phyloP scores from a whole-genome alignment of 2,888 invertebrate genomes.

The Alcis repandata region DNA sequence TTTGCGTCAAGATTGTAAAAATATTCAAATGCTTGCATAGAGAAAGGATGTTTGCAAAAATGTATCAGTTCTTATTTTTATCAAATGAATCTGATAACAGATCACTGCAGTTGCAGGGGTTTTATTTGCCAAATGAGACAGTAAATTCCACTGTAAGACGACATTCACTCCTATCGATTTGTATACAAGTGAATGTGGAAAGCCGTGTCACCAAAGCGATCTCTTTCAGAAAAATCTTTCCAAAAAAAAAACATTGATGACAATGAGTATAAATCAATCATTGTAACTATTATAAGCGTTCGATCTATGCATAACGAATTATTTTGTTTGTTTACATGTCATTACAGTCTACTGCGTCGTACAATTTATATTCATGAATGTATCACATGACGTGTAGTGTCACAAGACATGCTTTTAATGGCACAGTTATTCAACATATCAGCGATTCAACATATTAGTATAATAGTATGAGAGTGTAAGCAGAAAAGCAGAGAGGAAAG shows the following conservation, averaged over 20 bases:
- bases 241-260: too few relatives aligned
- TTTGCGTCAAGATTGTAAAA: not conserved
- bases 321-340: not conserved
- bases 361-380: not conserved
- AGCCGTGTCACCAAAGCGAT: too few relatives aligned
- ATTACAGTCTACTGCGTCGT: not conserved
- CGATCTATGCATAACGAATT: not conserved
- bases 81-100: constrained; percentile 5
- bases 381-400: not conserved
- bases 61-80: constrained; percentile 2
- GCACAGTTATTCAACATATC: not conserved
- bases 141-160: too few relatives aligned
- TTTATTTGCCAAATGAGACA: too few relatives aligned
- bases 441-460: not conserved
- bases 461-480: not conserved
- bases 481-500: too few relatives aligned
- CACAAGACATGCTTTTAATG: too few relatives aligned
- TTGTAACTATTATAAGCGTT: not conserved
- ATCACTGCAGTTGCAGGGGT: too few relatives aligned
- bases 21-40: not conserved
- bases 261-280: too few relatives aligned
- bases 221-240: too few relatives aligned
- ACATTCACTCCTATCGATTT: too few relatives aligned
- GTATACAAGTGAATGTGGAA: too few relatives aligned
- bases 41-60: not conserved